Evolutionary conservation across 2,797 vertebrate species (phyloP).

Genomic region (Hylomyscus alleni): DNA sequence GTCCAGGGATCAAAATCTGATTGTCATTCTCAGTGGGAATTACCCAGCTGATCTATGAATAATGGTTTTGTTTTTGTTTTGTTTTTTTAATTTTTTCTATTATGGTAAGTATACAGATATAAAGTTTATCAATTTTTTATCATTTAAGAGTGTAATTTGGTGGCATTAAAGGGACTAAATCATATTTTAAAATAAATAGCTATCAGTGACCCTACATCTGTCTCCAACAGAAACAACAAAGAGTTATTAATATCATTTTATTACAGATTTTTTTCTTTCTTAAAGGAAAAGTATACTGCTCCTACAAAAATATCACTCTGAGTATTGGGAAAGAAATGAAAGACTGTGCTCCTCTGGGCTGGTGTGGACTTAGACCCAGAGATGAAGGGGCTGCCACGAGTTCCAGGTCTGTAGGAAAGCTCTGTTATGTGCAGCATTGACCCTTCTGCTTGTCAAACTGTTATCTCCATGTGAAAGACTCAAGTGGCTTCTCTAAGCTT

Average conservation of each 20-base stretch:
- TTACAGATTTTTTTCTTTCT: constrained; percentile 11
- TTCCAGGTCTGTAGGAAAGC: not conserved
- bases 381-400: not conserved
- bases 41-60: not conserved
- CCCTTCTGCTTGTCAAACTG: not conserved
- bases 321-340: not conserved
- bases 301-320: not conserved
- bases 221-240: not conserved
- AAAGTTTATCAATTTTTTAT: not conserved
- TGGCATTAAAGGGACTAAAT: not conserved
- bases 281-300: not conserved
- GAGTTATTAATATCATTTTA: not conserved
- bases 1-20: not conserved
- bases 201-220: not conserved
- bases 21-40: not conserved
- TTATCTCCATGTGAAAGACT: not conserved
- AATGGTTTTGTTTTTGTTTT: not conserved
- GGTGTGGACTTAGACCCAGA: not conserved
- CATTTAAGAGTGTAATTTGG: not conserved
- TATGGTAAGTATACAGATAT: not conserved
- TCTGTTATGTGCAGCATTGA: not conserved
- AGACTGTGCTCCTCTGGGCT: not conserved
- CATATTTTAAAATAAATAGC: constrained; percentile 18
- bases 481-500: not conserved
- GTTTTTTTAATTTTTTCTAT: not conserved